These are phyloP conservation scores for Lamprotornis superbus DNA, from an alignment of 2,113 vertebrate species.

Conservation along the genomic window DNA sequence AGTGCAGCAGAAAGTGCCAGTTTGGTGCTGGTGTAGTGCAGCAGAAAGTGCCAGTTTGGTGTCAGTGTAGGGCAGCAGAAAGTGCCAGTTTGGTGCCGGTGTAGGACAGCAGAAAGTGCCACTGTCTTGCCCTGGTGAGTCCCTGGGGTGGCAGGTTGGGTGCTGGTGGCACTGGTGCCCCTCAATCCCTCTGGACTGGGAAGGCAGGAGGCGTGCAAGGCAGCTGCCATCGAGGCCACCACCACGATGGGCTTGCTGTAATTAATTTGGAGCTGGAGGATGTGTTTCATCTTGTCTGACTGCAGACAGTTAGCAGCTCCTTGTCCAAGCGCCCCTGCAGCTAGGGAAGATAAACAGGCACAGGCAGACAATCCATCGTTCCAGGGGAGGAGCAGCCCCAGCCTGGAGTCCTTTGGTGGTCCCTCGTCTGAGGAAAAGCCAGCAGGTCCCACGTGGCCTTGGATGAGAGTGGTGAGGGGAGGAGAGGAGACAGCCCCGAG, in stretches of 20 bases:
- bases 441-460: not conserved
- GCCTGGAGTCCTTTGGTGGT: not conserved
- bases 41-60: not conserved
- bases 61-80: not conserved
- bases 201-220: fast-evolving
- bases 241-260: not conserved
- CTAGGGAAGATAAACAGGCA: conserved; percentile 13
- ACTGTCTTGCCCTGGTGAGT: not conserved
- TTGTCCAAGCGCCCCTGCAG: not conserved
- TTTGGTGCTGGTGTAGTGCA: not conserved
- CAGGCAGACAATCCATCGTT: not conserved
- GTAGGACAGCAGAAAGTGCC: not conserved
- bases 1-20: not conserved
- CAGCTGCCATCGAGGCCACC: not conserved
- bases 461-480: not conserved
- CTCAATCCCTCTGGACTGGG: not conserved
- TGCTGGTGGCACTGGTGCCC: not conserved
- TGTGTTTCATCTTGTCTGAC: not conserved
- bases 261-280: not conserved
- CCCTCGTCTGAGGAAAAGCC: not conserved
- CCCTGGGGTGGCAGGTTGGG: too few species aligned
- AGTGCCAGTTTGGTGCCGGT: not conserved
- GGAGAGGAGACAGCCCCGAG: not conserved
- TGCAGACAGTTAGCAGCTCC: conserved; percentile 10
- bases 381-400: not conserved